Evolutionary conservation across 1,140 invertebrate species (phyloP), one percentile per base, ranked within the genome.

Genomic region (Drosophila serrata): DNA sequence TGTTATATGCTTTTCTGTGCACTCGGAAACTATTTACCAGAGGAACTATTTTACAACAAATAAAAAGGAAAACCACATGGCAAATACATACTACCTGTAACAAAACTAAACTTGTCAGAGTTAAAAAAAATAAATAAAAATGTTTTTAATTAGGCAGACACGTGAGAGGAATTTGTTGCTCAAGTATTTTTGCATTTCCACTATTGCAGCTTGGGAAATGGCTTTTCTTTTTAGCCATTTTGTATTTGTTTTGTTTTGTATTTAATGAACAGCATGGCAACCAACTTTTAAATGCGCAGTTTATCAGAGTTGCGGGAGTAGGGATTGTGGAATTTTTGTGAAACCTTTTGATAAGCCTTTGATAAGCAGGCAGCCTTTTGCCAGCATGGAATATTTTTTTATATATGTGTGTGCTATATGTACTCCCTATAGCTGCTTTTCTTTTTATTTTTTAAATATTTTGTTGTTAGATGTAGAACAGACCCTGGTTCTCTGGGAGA

Each of bases 321-420:
- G 62, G 37, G 37, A 29, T 27, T 58, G 65, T 27, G 65, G 35
- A 56, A 65, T 56, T 68, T 57, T 39, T 49, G 65, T 35, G 43
- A 40, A 59, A 59, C 42, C 35, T n/a, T 58, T 58, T 58, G 65
- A 72, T 72, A 72, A 72, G 68, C 35, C 43, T 58, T 33, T 69
- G 63, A 70, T 70, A 70, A 68, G 67, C 63, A 37, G 4, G n/a
- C n/a, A 35, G 49, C n/a, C n/a, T n/a, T n/a, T 53, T 12, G n/a
- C 51, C 39, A 63, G 22, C 67, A 68, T 70, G 67, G 62, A 68
- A 68, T 68, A 45, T 53, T 70, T 68, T 53, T 4, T 13, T 24
- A 24, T 4, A 3, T 33, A 33, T 51, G 12, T 19, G 29, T 29
- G 0, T n/a, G n/a, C n/a, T 24, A 49, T 17, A n/a, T n/a, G 13